Base-by-base conservation (phyloP, 64 coral and sea anemone species). In the Porites lutea region DNA sequence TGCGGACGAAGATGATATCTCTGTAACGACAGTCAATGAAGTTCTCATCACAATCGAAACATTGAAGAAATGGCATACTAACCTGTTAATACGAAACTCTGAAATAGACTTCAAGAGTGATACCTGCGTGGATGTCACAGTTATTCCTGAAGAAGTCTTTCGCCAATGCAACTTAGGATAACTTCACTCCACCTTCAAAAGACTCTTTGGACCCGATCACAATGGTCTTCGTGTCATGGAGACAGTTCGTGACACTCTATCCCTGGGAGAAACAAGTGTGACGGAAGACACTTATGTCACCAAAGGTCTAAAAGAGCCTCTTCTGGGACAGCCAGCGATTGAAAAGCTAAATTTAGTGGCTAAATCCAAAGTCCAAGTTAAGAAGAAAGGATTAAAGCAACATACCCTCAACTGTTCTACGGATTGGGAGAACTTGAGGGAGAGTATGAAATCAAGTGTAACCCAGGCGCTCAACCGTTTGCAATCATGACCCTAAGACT, bases 391-490 rank as follows among this genome's bases (percentile, higher is more conserved):
- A 71, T 71, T 71, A 71, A 71, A 23, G 37, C 21, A 23, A 71
- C 21, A 23, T 71, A 71, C 37, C 67, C 68, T 37, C 68, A 71
- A 43, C 68, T 71, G 6, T 71, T 71, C 20, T 27, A 71, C 20
- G 72, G 91, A 58, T 69, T 87, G 71, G 82, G 91, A 59, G 86
- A 37, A 37, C 27, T 37, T 37, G 27, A 37, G 27, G 27, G 27
- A 37, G 27, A 37, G 27, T 37, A 37, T 22, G 52, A 78, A 69
- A 93, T 93, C 74, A 53, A 93, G 61, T 63, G 78, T 57, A 93
- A 21, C 53, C 82, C 86, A 71, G 79, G 62, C 71, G 82, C 91
- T 87, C 79, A 86, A 78, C 79, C 79, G 83, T 83, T 37, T 1
- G 27, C 27, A 0, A 37, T 37, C 27, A 37, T 37, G 27, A 37